phyloP scores from a whole-genome alignment of 2,113 vertebrate genomes.

The Sander lucioperca region DNA sequence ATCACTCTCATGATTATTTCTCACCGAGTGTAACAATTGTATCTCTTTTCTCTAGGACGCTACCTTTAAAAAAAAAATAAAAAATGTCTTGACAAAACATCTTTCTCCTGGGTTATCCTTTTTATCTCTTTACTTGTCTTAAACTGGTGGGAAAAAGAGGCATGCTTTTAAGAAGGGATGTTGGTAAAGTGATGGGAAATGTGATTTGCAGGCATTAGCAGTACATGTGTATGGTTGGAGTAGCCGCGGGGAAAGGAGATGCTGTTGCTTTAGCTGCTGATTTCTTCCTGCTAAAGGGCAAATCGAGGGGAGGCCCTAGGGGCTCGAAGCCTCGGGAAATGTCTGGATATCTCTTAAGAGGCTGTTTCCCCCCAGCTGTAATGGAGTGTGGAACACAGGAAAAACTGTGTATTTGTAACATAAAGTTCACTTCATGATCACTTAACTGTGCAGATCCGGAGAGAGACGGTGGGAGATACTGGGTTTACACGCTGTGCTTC shows the following conservation, averaged over 20 bases:
- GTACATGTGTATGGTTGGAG: constrained; percentile 73
- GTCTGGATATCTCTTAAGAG: constrained; percentile 84
- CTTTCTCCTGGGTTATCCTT: constrained; percentile 54
- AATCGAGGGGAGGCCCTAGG: constrained; percentile 76
- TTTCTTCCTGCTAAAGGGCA: constrained; percentile 76
- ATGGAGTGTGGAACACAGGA: constrained; percentile 82
- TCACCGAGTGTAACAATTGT: not conserved
- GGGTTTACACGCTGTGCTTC: constrained; percentile 16
- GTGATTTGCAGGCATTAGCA: constrained; percentile 84
- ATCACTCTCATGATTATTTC: not conserved
- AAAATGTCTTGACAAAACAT: constrained; percentile 69
- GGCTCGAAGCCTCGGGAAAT: constrained; percentile 80
- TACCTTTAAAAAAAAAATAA: constrained; percentile 49
- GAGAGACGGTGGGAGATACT: constrained; percentile 8
- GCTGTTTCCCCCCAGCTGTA: constrained; percentile 78
- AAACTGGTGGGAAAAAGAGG: constrained; percentile 72
- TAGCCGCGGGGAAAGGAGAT: constrained; percentile 68
- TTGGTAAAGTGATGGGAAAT: constrained; percentile 84
- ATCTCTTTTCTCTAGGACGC: constrained; percentile 58
- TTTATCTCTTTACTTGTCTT: constrained; percentile 77
- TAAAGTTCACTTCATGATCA: constrained; percentile 78
- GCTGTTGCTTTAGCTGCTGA: constrained; percentile 68
- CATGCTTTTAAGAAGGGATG: constrained; percentile 79
- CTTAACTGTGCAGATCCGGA: constrained; percentile 64
- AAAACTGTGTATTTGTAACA: constrained; percentile 75